Evolutionary conservation across 2,113 vertebrate genomes (phyloP).

Genomic region (Callochromis pleurospilus): DNA sequence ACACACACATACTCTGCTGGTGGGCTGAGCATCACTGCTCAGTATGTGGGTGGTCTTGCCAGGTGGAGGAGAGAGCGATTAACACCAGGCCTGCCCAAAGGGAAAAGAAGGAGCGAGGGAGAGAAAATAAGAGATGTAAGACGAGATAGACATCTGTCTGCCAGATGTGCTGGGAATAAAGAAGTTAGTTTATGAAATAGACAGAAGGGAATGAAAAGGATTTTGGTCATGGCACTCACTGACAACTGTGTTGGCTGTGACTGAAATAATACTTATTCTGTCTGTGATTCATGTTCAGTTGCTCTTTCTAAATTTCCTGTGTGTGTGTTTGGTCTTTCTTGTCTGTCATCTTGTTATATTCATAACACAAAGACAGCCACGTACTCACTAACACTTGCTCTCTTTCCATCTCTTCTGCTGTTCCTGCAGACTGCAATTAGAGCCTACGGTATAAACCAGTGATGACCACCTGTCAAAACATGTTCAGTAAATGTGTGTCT

Average conservation of each 20-base stretch:
- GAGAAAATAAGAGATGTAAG: constrained; percentile 24
- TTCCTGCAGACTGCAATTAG: constrained; percentile 5
- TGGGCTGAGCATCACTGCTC: constrained; percentile 38
- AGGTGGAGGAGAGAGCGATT: constrained; percentile 67
- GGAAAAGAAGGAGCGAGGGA: constrained; percentile 5
- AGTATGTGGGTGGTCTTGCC: constrained; percentile 68
- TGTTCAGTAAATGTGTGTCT: not conserved
- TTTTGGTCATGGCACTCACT: not conserved
- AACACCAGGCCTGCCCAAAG: constrained; percentile 55
- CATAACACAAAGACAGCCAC: constrained; percentile 8
- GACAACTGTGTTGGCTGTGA: constrained; percentile 32
- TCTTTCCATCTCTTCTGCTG: constrained; percentile 8
- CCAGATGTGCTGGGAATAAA: constrained; percentile 51
- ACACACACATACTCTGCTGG: constrained; percentile 32
- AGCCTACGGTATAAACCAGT: not conserved
- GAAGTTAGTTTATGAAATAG: constrained; percentile 35
- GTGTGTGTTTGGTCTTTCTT: not conserved
- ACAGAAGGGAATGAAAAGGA: constrained; percentile 16
- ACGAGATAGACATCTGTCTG: constrained; percentile 57
- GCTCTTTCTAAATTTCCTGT: not conserved
- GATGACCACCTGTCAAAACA: constrained; percentile 53
- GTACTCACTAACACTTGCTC: not conserved
- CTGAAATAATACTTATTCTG: not conserved
- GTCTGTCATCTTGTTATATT: constrained; percentile 22
- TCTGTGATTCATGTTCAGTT: not conserved